A percentile compares a stretch with the other conserved stretches of the same genome.
Evolutionary conservation across 2,888 invertebrate species (phyloP).

Genomic region (Allygus modestus): DNA sequence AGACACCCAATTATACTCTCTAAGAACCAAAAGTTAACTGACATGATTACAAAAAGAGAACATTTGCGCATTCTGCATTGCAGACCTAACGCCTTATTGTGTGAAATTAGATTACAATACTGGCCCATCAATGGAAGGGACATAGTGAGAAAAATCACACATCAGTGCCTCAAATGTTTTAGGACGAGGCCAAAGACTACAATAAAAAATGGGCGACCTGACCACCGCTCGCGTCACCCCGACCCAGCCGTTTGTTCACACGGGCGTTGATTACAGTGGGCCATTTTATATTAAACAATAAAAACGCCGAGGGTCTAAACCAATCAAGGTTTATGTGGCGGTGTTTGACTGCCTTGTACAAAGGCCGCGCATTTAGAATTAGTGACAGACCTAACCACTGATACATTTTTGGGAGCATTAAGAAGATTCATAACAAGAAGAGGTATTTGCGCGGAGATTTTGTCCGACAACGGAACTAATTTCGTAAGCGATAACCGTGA

Average conservation of each 20-base stretch:
- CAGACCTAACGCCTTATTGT: conserved; percentile 47
- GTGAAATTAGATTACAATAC: conserved; percentile 34
- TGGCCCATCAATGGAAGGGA: conserved; percentile 61
- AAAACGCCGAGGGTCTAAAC: conserved; percentile 63
- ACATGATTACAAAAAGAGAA: background rate
- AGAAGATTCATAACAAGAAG: conserved; percentile 71
- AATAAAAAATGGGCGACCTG: conserved; percentile 70
- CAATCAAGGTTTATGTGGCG: conserved; percentile 69
- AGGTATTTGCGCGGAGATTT: conserved; percentile 65
- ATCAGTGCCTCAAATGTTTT: conserved; percentile 67
- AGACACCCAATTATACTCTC: conserved; percentile 49
- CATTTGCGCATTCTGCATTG: conserved; percentile 40
- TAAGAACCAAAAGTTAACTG: conserved; percentile 16
- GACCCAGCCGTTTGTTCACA: conserved; percentile 68
- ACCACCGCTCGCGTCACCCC: conserved; percentile 68
- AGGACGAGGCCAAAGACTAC: conserved; percentile 63
- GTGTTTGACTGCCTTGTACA: conserved; percentile 70
- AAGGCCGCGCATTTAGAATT: conserved; percentile 72
- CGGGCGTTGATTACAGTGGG: conserved; percentile 69
- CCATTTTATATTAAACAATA: conserved; percentile 67
- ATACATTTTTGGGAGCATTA: conserved; percentile 71
- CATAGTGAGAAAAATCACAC: conserved; percentile 47
- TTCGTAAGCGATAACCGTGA: background rate
- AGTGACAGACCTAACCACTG: conserved; percentile 70
- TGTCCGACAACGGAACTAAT: background rate